A percentile compares a stretch with the other conserved stretches of the same genome.
Conservation (phyloP, 2,888 invertebrate genomes). For the Nomada lathburiana region DNA sequence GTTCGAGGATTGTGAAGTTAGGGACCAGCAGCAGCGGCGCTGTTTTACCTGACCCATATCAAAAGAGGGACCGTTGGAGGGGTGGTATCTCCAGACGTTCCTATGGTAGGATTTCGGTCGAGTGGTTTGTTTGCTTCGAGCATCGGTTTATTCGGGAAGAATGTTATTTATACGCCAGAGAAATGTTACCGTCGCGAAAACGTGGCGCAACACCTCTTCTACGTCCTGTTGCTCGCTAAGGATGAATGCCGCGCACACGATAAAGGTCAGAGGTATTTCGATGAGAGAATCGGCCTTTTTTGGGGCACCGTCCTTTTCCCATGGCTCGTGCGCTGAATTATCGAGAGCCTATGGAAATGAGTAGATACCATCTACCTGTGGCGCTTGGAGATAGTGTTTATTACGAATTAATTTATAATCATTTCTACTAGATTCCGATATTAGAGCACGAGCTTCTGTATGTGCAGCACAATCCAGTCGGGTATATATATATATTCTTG, state of each 20-base stretch:
- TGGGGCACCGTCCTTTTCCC: too few species aligned
- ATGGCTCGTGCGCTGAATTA: too few species aligned
- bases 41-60: constrained; percentile 72
- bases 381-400: too few species aligned
- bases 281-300: neutral
- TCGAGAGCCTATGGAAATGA: too few species aligned
- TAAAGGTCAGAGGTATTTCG: constrained; percentile 4
- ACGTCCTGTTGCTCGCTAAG: neutral
- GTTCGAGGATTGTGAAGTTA: constrained; percentile 1
- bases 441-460: neutral
- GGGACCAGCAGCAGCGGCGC: constrained; percentile 43
- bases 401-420: too few species aligned
- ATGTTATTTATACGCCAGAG: constrained; percentile 63
- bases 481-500: constrained; percentile 35
- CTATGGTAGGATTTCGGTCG: constrained; percentile 45
- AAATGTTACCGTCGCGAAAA: constrained; percentile 53
- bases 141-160: constrained; percentile 61
- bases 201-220: neutral
- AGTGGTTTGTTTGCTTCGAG: constrained; percentile 69
- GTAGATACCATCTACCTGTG: too few species aligned
- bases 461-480: constrained; percentile 2
- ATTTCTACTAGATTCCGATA: too few species aligned
- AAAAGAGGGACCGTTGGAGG: constrained; percentile 27
- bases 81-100: constrained; percentile 53
- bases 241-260: neutral